Conservation (phyloP, 2,797 vertebrate genomes). For the Rousettus madagascariensis region DNA sequence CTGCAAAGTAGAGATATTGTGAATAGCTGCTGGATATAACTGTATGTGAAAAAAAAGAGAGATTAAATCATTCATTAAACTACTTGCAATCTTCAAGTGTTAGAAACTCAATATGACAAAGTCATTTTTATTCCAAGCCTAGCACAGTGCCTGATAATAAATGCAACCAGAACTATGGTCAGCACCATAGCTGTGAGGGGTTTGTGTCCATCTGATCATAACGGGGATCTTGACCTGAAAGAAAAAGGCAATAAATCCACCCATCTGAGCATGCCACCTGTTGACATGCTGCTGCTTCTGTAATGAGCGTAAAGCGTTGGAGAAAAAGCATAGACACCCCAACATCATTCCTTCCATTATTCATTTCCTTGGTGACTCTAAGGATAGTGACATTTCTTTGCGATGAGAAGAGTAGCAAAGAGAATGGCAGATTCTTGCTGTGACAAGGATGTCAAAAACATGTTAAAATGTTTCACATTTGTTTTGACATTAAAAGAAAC, state of each 20-base stretch:
- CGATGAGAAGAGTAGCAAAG: background rate
- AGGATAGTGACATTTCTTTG: background rate
- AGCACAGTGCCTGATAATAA: background rate
- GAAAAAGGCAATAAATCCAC: background rate
- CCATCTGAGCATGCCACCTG: too few species aligned
- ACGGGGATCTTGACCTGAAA: background rate
- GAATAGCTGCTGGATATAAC: background rate
- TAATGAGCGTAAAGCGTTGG: background rate
- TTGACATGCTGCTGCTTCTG: background rate
- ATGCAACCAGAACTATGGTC: background rate
- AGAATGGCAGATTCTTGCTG: background rate
- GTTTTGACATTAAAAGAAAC: background rate
- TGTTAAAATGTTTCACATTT: background rate
- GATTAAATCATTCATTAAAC: background rate
- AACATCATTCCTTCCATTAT: background rate
- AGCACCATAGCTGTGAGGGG: background rate
- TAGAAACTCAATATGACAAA: background rate
- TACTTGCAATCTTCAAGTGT: background rate
- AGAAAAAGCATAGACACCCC: background rate
- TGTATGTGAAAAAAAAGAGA: background rate
- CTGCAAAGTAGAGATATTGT: background rate
- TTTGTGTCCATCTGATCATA: background rate
- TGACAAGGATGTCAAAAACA: background rate
- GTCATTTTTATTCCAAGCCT: background rate
- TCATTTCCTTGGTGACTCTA: background rate